Evolutionary conservation across 1,140 invertebrate genomes (phyloP).

Genomic region (Muscidifurax raptorellus): DNA sequence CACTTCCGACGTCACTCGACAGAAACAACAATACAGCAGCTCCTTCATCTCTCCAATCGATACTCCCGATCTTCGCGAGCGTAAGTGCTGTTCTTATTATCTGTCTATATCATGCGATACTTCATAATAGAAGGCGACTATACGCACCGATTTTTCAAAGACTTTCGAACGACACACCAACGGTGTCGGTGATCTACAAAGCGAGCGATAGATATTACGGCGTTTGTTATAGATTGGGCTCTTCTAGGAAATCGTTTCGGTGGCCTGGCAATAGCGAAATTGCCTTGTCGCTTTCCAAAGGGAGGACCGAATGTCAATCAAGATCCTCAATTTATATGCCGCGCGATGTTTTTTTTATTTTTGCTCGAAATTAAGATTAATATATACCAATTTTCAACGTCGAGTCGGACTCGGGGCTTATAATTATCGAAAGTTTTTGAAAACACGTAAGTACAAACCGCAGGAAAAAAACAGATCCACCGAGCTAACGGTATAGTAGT

Average conservation of each 20-base stretch:
- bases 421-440: neutral
- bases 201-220: neutral
- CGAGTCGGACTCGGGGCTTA: neutral
- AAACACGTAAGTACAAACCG: neutral
- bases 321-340: neutral
- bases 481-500: too few species aligned
- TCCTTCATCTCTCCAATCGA: neutral
- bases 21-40: neutral
- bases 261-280: neutral
- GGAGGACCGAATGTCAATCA: neutral
- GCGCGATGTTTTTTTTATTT: neutral
- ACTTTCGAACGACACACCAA: neutral
- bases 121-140: neutral
- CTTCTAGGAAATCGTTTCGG: conserved; percentile 6
- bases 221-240: neutral
- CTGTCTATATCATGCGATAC: neutral
- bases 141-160: neutral
- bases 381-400: neutral
- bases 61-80: neutral
- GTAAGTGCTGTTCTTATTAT: neutral
- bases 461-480: too few species aligned
- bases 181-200: conserved; percentile 7
- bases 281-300: conserved; percentile 20
- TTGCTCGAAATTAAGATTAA: neutral
- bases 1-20: too few species aligned